Evolutionary conservation across 2,113 vertebrate genomes (phyloP).

Genomic region (Atlantisia rogersi): DNA sequence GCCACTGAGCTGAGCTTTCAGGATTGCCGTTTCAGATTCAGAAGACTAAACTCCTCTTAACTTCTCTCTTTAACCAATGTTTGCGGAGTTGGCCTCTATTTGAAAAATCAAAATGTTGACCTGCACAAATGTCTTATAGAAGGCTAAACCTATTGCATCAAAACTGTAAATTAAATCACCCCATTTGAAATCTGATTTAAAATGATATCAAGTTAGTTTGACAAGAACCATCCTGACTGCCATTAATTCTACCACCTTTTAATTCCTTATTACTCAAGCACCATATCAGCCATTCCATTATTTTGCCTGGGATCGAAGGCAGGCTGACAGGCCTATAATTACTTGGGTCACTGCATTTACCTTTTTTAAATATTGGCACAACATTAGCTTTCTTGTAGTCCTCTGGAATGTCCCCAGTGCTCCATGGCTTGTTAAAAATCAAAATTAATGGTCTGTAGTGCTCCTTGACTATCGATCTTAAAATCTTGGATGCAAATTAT

Average conservation of each 20-base stretch:
- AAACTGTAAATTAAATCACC: not conserved
- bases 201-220: slow-evolving; percentile 16
- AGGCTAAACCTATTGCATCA: not conserved
- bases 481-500: slow-evolving; percentile 57
- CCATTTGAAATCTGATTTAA: slow-evolving; percentile 18
- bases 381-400: slow-evolving; percentile 49
- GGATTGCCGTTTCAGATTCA: slow-evolving; percentile 13
- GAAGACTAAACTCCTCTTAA: slow-evolving; percentile 11
- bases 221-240: not conserved
- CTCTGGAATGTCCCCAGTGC: slow-evolving; percentile 44
- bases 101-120: slow-evolving; percentile 28
- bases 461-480: slow-evolving; percentile 49
- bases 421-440: slow-evolving; percentile 63
- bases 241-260: slow-evolving; percentile 24
- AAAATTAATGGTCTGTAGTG: slow-evolving; percentile 59
- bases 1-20: not conserved
- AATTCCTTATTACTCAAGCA: slow-evolving; percentile 54
- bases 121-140: not conserved
- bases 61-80: not conserved
- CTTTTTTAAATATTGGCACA: slow-evolving; percentile 68
- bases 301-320: slow-evolving; percentile 56
- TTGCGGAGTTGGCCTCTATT: not conserved
- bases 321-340: slow-evolving; percentile 65
- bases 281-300: slow-evolving; percentile 55
- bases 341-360: slow-evolving; percentile 56